Conservation (phyloP, 2,113 vertebrate genomes). For the Rhinichthys klamathensis region DNA sequence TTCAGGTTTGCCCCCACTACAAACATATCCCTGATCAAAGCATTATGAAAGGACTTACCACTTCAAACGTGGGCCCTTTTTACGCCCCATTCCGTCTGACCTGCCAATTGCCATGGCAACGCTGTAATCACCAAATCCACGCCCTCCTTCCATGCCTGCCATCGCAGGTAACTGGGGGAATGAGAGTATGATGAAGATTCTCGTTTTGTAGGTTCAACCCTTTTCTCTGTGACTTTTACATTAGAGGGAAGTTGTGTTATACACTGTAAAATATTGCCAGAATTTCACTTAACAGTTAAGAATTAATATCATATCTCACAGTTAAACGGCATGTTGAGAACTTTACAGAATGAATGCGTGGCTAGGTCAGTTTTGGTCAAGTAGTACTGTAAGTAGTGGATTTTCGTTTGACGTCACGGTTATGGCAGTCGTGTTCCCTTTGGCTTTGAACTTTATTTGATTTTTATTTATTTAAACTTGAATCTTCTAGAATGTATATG, state of each 20-base stretch:
- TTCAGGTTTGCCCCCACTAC: slow-evolving; percentile 79
- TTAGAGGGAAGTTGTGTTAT: not conserved
- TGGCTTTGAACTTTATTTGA: no score
- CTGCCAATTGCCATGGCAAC: slow-evolving; percentile 74
- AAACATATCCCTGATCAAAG: slow-evolving; percentile 83
- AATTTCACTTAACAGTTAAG: not conserved
- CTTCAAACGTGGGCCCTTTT: slow-evolving; percentile 76
- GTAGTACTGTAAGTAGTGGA: no score
- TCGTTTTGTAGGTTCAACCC: slow-evolving; percentile 52
- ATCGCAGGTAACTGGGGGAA: slow-evolving; percentile 59
- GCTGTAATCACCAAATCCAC: slow-evolving; percentile 63
- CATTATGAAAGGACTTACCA: slow-evolving; percentile 73
- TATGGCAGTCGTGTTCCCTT: no score
- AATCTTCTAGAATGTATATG: no score
- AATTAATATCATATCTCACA: not conserved
- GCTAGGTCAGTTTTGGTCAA: not conserved
- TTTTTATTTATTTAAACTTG: no score
- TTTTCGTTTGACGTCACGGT: no score
- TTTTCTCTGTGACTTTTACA: not conserved
- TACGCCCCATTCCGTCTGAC: slow-evolving; percentile 60
- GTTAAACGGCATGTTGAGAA: not conserved
- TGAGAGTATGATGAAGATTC: slow-evolving; percentile 44
- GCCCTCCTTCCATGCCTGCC: slow-evolving; percentile 24
- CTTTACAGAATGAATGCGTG: not conserved
- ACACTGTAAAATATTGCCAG: not conserved